Base-by-base conservation (phyloP, 2,888 invertebrate species). In the Unio pictorum region DNA sequence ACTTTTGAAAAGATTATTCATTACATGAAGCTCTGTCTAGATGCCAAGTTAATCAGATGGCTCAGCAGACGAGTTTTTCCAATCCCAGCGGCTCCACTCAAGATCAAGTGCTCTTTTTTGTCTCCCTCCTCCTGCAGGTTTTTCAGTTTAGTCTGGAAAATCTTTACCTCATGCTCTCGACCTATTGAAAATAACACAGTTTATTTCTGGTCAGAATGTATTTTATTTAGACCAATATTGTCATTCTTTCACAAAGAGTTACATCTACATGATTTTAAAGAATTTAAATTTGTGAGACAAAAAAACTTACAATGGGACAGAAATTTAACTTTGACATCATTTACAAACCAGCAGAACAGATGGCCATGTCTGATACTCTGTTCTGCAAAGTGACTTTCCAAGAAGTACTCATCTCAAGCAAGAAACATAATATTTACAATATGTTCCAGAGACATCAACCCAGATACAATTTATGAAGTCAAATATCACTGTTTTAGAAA, bases 21-120 rank as follows among this genome's bases (percentile, higher is more conserved):
- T 63, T 69, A 86, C 86, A 76, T 80, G 34, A 80, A 71, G 15
- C 68, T 64, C 30, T 69, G 55, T 30, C 80, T 61, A 11, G 70
- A 69, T 15, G 81, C 78, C 11, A 71, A 66, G n/a, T 68, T 65
- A 34, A 83, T 77, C 11, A 84, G 62, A n/a, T 82, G 74, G 67
- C 84, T 83, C 30, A 86, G 70, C 18, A 86, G 75, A 23, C 83
- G 77, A 3, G 85, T 81, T 64, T 84, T 85, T 23, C 87, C 87
- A 34, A 86, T 80, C 6, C 87, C 86, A 23, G 84, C 77, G 3
- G 84, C 84, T 17, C 81, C 82, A 34, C 81, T 75, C 34, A 84
- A 81, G 17, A 86, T 73, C 34, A 86, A 66, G 69, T 84, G 81
- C n/a, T 72, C 63, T 30, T 75, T 64, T 54, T 66, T 70, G 3